Base-by-base conservation (phyloP, 2,113 vertebrate species). In the Crocuta crocuta region DNA sequence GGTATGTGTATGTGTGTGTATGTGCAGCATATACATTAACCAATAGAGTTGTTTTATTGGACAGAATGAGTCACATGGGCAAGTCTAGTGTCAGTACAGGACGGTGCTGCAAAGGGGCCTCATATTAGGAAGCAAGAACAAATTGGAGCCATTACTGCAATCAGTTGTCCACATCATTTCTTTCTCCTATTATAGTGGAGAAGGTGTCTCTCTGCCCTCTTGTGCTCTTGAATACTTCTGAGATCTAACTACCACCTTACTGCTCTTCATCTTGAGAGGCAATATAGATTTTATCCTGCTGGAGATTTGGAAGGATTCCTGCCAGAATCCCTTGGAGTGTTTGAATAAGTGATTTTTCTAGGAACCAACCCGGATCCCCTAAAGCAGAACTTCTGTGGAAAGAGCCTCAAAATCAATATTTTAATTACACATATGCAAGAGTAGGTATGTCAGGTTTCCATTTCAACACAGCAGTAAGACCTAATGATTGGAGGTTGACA, bases 331-430 rank as follows among this genome's bases (percentile, higher is more conserved):
- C 8, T 79, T 82, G 10, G 26, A 89, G 43, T 86, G 4, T 78
- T 61, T 65, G 16, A 58, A 71, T 73, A 81, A 91, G 8, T 85
- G 70, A 91, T 55, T 89, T 82, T 82, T 91, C 66, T 96, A 17
- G 61, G 21, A 86, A 85, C 33, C 16, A 71, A 6, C 23, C 21
- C 45, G 63, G 31, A 85, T 24, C 10, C 35, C 43, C 6, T 53
- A 17, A 93, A 87, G 58, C 21, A 93, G 24, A 80, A 58, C 87
- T 97, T 96, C 53, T 65, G 11, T 66, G 48, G 28, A 24, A 84
- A 80, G 17, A 63, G 28, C 53, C 26, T 80, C 15, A 10, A 63
- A 65, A 66, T 39, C 48, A 86, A 33, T 28, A 81, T 50, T 82
- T 94, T 80, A 90, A 81, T 76, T 73, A 93, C 84, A 3, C 12